Conservation (phyloP, 2,797 vertebrate genomes). For the Caiman crocodilus region DNA sequence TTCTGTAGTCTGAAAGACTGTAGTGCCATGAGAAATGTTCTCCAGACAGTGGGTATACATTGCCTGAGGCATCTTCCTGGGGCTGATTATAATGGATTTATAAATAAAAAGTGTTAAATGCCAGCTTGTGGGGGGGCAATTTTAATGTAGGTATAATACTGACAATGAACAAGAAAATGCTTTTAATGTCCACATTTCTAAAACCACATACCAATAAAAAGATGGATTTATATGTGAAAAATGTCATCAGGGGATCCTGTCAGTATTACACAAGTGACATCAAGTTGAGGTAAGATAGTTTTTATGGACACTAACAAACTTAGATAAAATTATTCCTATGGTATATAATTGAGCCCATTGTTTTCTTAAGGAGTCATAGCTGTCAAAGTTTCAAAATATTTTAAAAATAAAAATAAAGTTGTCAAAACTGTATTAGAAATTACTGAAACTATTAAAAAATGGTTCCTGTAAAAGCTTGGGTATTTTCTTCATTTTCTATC, state of each 20-base stretch:
- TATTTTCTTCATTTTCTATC: neutral
- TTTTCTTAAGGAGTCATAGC: neutral
- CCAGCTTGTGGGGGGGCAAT: neutral
- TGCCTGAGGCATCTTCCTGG: neutral
- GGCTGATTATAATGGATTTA: neutral
- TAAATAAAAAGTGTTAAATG: neutral
- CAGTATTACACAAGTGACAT: neutral
- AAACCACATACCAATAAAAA: neutral
- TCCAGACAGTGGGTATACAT: accelerated
- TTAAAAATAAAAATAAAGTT: neutral
- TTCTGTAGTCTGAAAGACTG: neutral
- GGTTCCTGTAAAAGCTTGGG: accelerated
- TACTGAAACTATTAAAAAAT: neutral
- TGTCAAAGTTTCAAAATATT: neutral
- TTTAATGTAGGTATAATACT: accelerated
- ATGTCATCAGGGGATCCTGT: neutral
- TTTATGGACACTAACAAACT: neutral
- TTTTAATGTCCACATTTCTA: neutral
- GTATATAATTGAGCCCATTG: accelerated
- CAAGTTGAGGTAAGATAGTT: neutral
- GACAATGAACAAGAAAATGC: neutral
- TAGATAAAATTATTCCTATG: neutral
- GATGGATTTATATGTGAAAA: neutral
- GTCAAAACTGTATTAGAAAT: neutral
- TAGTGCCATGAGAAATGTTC: neutral